Base-by-base conservation (phyloP, 2,888 invertebrate genomes). In the Tenthredo amoena region DNA sequence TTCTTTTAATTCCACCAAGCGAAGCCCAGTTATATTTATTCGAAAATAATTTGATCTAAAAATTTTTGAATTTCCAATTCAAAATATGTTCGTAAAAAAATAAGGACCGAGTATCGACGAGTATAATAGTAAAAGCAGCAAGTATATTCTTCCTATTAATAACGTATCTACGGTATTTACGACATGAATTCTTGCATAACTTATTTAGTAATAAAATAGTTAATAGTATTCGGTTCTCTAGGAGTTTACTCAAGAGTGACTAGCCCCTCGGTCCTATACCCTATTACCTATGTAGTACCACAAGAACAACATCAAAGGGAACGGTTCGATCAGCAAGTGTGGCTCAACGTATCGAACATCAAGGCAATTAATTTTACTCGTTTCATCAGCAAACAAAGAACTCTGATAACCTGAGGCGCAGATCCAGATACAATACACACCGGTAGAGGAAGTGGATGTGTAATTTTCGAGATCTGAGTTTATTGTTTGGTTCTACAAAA, bases 121-220 rank as follows among this genome's bases (percentile, higher is more conserved):
- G 37, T 37, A 37, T 6, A 37, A 6, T 37, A 1, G 37, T 26
- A 26, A 1, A 26, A 26, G 26, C 26, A 26, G 26, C 26, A 26
- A 37, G 2, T 2, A 76, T 76, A 76, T 76, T 76, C 21, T 76
- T 76, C 43, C 76, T 47, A 21, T 47, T 76, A 7, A 47, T 76
- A 43, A 76, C 47, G 76, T 76, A 76, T 76, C 47, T 76, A 76
- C 76, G 43, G 21, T 76, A 76, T 76, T 76, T 43, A 76, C 43
- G 12, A 10, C 47, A 76, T 40, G 76, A 50, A 50, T 50, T 50
- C 4, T 15, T 50, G 47, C 15, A 50, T 50, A 47, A 47, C 47
- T 15, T 47, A 47, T 21, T 74, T 74, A 12, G 47, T 43, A 21
- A 74, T 74, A 47, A 43, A 40, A 43, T 74, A 74, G 43, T 74